Conservation (phyloP, 2,797 vertebrate species). For the Hylomyscus alleni region DNA sequence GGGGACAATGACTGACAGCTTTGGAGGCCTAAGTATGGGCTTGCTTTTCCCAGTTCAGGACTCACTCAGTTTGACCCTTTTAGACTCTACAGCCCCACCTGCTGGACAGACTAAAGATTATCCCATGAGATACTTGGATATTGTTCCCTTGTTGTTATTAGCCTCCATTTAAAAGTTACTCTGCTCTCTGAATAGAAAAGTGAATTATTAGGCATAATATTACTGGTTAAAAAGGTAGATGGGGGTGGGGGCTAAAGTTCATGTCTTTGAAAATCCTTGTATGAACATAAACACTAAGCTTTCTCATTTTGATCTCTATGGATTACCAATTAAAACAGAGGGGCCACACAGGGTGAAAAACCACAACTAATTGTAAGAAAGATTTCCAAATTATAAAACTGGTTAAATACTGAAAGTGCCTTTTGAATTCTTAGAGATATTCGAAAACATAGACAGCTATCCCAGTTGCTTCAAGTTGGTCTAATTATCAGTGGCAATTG, state of each 20-base stretch:
- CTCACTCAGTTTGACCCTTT: not conserved
- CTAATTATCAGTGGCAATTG: not conserved
- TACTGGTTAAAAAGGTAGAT: not conserved
- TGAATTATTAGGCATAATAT: constrained; percentile 43
- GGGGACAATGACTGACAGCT: not conserved
- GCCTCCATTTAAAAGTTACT: not conserved
- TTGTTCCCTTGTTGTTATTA: not conserved
- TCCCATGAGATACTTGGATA: not conserved
- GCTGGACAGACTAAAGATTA: constrained; percentile 52
- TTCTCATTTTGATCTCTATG: not conserved
- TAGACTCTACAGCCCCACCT: not conserved
- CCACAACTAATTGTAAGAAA: not conserved
- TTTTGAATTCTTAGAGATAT: constrained; percentile 32
- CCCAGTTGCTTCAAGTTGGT: not conserved
- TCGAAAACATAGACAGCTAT: not conserved
- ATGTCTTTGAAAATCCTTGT: constrained; percentile 45
- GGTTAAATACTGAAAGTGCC: not conserved
- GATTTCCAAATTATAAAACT: not conserved
- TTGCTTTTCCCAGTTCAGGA: not conserved
- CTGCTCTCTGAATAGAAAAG: not conserved
- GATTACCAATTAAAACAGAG: constrained; percentile 21
- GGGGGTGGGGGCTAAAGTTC: not conserved
- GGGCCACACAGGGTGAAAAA: not conserved
- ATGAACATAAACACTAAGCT: constrained; percentile 4
- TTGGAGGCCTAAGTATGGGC: not conserved